Evolutionary conservation across 2,888 invertebrate species (phyloP), one percentile per base, ranked within the genome.

Genomic region (Parnassius apollo): DNA sequence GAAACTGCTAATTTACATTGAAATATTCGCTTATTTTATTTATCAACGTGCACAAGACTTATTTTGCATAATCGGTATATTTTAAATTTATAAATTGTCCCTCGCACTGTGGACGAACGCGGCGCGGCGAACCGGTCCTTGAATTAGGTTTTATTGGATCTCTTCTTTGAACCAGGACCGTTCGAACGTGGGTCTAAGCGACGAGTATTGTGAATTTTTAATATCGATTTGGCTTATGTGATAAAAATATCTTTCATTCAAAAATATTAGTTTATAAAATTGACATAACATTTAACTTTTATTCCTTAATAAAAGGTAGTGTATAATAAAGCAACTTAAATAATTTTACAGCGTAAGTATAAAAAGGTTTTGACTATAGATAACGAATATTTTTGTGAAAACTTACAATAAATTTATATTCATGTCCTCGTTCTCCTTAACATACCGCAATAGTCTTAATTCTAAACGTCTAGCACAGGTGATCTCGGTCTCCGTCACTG

Each of bases 1-100:
- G 65, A 69, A 66, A 67, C 69, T 64, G 66, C 65, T 67, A 66
- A 69, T 69, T 65, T 65, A 62, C 61, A 69, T 68, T 65, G 68
- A 67, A 69, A 69, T 68, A 68, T 69, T 67, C 66, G 65, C 65
- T 64, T 59, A 66, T 70, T 70, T 75, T 75, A 72, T 75, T 78
- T 73, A 73, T 79, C 77, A 72, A 66, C 70, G 75, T 72, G 73
- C 71, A 73, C 73, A 71, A 71, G 74, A 68, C 71, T 65, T 73
- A 74, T 74, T 86, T 85, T 80, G 82, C 81, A 84, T 85, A 85
- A 84, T 86, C 83, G 78, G 78, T 80, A 82, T 81, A 82, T 83
- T 81, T 79, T 74, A 75, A 76, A 76, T 73, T 71, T 78, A 81
- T 78, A 80, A 77, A 80, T 74, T 80, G 77, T 81, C 76, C 73